Percentiles rank a stretch among this genome's conserved stretches.
phyloP scores from a whole-genome alignment of 2,113 vertebrate species.

The Dasyprocta punctata region DNA sequence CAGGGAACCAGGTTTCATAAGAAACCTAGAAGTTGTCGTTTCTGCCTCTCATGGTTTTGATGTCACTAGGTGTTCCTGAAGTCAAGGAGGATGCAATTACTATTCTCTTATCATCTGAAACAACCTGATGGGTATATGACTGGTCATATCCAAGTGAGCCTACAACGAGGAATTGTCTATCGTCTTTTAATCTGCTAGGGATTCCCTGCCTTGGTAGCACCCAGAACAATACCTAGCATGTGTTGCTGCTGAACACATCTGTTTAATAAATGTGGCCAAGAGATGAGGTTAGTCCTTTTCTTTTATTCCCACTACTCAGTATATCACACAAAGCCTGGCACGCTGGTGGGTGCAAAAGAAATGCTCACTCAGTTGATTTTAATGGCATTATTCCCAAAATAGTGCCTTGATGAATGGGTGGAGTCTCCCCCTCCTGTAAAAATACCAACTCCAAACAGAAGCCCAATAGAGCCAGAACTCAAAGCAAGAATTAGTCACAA shows the following conservation, averaged over 20 bases:
- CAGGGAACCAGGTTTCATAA: background rate
- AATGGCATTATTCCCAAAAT: constrained; percentile 65
- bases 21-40: background rate
- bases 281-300: background rate
- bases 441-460: constrained; percentile 69
- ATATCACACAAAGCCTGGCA: background rate
- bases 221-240: background rate
- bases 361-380: constrained; percentile 52
- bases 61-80: background rate
- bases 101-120: background rate
- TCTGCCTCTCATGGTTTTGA: background rate
- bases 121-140: background rate
- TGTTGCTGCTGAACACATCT: background rate
- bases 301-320: background rate
- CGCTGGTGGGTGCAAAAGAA: constrained; percentile 30
- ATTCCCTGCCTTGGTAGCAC: too few species aligned
- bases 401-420: constrained; percentile 65
- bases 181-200: background rate
- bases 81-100: background rate
- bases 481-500: constrained; percentile 77
- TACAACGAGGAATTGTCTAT: background rate
- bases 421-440: constrained; percentile 23
- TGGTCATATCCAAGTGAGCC: background rate
- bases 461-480: constrained; percentile 71
- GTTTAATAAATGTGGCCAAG: background rate